Conservation (phyloP, 2,797 vertebrate genomes). For the Neoniphon sammara region DNA sequence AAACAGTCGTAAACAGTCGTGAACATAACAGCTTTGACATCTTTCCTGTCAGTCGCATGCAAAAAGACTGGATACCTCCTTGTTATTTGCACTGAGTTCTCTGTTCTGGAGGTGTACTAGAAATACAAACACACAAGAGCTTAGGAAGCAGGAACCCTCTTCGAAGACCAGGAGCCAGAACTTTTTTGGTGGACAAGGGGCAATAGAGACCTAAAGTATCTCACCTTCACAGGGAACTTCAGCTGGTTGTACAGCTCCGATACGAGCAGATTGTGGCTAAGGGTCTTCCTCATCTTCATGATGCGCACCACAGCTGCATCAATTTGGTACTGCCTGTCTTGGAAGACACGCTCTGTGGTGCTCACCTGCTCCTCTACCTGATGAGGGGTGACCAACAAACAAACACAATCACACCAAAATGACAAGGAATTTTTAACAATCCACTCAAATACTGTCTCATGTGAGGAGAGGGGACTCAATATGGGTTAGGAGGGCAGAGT, state of each 20-base stretch:
- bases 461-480: too few relatives aligned
- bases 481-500: too few relatives aligned
- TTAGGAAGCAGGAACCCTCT: too few relatives aligned
- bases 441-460: too few relatives aligned
- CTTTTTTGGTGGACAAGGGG: background rate
- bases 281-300: constrained; percentile 97
- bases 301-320: constrained; percentile 94
- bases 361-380: constrained; percentile 95
- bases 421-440: background rate
- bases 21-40: too few relatives aligned
- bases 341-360: constrained; percentile 94
- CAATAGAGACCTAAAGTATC: background rate
- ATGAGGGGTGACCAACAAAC: background rate
- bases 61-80: too few relatives aligned
- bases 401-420: background rate
- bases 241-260: constrained; percentile 95
- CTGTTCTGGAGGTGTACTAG: too few relatives aligned
- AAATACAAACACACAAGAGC: too few relatives aligned
- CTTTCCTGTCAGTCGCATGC: too few relatives aligned
- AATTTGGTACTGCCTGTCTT: constrained; percentile 95
- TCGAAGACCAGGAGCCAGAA: too few relatives aligned
- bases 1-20: too few relatives aligned
- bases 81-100: too few relatives aligned
- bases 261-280: constrained; percentile 93
- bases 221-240: constrained; percentile 95